Evolutionary conservation across 2,888 invertebrate species (phyloP).

Genomic region (Mylabris sibirica): DNA sequence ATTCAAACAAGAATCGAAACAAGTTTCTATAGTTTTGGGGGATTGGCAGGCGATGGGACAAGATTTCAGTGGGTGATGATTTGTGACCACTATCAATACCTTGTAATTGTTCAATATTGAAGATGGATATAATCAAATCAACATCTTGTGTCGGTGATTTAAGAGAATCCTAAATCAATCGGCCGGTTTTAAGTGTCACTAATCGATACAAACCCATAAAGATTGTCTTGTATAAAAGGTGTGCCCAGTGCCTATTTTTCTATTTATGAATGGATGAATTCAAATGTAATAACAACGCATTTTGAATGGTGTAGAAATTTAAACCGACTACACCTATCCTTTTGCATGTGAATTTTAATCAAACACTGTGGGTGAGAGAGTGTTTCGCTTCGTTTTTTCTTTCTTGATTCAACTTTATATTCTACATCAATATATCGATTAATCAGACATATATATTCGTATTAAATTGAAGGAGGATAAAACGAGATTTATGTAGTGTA

Average conservation of each 20-base stretch:
- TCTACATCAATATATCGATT: not conserved
- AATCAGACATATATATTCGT: not conserved
- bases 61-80: conserved; percentile 7
- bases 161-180: not conserved
- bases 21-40: not conserved
- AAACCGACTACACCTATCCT: not conserved
- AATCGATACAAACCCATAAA: conserved; percentile 5
- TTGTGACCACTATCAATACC: not conserved
- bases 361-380: not conserved
- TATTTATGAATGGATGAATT: conserved; percentile 7
- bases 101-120: not conserved
- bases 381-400: too few species aligned
- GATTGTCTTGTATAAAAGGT: not conserved
- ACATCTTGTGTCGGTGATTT: not conserved
- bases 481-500: not conserved
- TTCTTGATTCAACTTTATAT: not conserved
- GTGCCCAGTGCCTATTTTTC: not conserved
- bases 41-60: not conserved
- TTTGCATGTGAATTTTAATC: not conserved
- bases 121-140: not conserved
- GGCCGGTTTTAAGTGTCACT: not conserved
- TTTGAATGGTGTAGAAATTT: not conserved
- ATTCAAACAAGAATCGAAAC: not conserved
- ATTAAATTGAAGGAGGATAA: not conserved
- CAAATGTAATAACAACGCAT: not conserved